These are phyloP conservation scores for Columba guinea DNA, from an alignment of 2,797 vertebrate species.

Conservation along the genomic window DNA sequence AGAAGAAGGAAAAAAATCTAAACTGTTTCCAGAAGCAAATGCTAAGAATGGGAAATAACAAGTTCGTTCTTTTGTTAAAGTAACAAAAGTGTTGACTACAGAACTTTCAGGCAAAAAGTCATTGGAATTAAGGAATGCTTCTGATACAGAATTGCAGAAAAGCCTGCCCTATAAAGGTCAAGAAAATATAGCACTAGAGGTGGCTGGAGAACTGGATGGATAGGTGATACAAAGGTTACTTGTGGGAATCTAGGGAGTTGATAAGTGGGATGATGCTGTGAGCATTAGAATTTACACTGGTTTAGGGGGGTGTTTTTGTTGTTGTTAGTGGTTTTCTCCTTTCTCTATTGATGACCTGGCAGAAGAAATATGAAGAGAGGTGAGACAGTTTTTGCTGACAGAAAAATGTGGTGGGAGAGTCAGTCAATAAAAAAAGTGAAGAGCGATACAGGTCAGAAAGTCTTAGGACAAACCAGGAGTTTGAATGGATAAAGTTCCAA, in stretches of 20 bases:
- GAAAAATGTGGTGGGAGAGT: constrained; percentile 26
- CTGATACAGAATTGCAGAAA: constrained; percentile 61
- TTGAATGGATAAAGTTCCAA: constrained; percentile 23
- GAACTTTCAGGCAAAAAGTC: constrained; percentile 32
- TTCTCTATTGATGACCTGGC: constrained; percentile 63
- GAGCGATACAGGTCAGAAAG: constrained; percentile 33
- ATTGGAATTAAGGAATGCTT: constrained; percentile 46
- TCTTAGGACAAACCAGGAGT: constrained; percentile 21
- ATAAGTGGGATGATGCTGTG: constrained; percentile 43
- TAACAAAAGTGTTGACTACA: constrained; percentile 33
- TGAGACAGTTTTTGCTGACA: constrained; percentile 70
- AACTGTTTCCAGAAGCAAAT: not conserved
- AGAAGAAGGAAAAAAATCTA: not conserved
- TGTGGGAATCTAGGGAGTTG: constrained; percentile 41
- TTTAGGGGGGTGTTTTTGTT: not conserved
- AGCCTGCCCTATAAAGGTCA: constrained; percentile 51
- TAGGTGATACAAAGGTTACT: constrained; percentile 55
- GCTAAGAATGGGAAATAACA: not conserved
- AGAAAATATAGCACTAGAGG: constrained; percentile 56
- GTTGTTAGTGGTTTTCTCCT: not conserved
- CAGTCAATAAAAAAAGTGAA: constrained; percentile 66
- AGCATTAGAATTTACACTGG: constrained; percentile 55
- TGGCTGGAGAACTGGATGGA: constrained; percentile 51
- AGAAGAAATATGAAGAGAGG: constrained; percentile 68
- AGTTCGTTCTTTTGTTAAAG: not conserved